Evolutionary conservation across 2,888 invertebrate species (phyloP).

Genomic region (Drosophila kanekoi): DNA sequence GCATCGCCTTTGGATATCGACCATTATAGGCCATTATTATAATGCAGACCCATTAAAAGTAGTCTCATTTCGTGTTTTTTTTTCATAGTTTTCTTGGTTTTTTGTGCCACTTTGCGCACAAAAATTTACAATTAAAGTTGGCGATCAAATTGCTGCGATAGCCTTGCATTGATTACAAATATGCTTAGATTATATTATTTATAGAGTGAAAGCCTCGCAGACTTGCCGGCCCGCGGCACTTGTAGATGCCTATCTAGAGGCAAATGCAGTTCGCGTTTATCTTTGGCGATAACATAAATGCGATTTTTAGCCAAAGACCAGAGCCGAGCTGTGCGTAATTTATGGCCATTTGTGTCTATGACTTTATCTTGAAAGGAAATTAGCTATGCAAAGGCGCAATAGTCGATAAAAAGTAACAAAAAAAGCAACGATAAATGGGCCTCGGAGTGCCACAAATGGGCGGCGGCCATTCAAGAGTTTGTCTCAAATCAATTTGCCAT

Average conservation of each 20-base stretch:
- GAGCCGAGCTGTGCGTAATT: constrained; percentile 69
- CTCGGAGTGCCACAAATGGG: constrained; percentile 60
- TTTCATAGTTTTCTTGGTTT: constrained; percentile 6
- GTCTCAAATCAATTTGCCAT: constrained; percentile 67
- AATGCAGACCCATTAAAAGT: constrained; percentile 70
- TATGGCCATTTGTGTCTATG: constrained; percentile 74
- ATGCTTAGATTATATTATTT: constrained; percentile 75
- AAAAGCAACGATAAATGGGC: constrained; percentile 54
- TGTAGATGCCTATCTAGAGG: constrained; percentile 62
- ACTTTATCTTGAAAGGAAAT: constrained; percentile 80
- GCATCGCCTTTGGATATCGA: constrained; percentile 70
- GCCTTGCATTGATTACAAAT: constrained; percentile 76
- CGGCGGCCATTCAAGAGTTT: constrained; percentile 18
- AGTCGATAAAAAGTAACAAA: constrained; percentile 40
- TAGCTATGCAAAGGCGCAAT: constrained; percentile 63
- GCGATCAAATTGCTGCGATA: constrained; percentile 74
- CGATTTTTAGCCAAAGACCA: constrained; percentile 39
- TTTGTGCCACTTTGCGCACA: constrained; percentile 39
- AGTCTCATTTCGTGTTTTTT: constrained; percentile 13
- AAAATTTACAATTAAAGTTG: constrained; percentile 79
- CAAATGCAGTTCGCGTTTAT: constrained; percentile 56
- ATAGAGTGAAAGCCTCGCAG: constrained; percentile 71
- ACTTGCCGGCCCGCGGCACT: not conserved
- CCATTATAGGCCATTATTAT: constrained; percentile 71
- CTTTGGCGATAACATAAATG: constrained; percentile 65